Evolutionary conservation across 2,888 invertebrate species (phyloP).

Genomic region (Pogonocherus hispidulus): DNA sequence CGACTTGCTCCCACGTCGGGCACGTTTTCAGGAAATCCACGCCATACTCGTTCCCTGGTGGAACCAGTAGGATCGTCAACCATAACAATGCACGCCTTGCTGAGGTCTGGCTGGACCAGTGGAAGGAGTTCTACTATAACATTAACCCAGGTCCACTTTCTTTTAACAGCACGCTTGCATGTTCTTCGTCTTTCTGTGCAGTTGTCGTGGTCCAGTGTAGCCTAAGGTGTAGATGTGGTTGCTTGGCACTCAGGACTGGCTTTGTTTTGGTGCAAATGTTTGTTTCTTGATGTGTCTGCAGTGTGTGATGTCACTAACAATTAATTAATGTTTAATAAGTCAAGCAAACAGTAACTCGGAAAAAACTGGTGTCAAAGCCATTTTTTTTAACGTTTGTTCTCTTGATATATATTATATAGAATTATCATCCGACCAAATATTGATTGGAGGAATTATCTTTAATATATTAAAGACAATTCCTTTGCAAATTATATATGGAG

Average conservation of each 20-base stretch:
- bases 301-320: background rate
- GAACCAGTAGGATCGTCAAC: conserved; percentile 96
- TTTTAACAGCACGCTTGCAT: conserved; percentile 44
- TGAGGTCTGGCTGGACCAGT: conserved; percentile 99
- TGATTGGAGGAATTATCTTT: too few species aligned
- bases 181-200: conserved; percentile 18
- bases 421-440: too few species aligned
- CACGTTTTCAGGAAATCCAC: conserved; percentile 98
- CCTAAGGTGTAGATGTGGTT: conserved; percentile 9
- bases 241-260: conserved; percentile 1
- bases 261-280: background rate
- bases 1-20: conserved; percentile 95
- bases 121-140: conserved; percentile 99
- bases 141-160: conserved; percentile 89
- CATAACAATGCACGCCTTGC: conserved; percentile 99
- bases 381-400: too few species aligned
- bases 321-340: background rate
- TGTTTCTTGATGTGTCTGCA: background rate
- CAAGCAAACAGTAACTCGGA: too few species aligned
- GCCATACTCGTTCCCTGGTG: conserved; percentile 98
- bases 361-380: too few species aligned
- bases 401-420: too few species aligned
- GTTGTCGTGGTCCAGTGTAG: conserved; percentile 19
- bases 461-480: too few species aligned
- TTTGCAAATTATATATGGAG: too few species aligned